Evolutionary conservation across 2,888 invertebrate genomes (phyloP), one percentile per base, ranked within the genome.

Genomic region (Melieria omissa): DNA sequence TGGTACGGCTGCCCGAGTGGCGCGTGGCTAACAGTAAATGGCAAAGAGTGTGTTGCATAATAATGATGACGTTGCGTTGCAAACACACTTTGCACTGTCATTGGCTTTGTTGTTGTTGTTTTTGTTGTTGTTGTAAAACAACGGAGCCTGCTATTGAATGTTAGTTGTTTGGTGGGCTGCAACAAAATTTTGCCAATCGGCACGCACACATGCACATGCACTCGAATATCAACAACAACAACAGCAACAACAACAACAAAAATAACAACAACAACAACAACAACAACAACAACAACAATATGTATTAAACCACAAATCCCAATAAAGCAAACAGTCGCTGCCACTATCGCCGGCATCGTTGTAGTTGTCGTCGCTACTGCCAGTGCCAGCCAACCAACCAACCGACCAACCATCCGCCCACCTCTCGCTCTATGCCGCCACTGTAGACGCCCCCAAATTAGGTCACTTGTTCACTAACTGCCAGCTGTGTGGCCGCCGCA

Each of bases 381-480:
- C 16, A 5, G 10, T 14, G 54, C 65, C 47, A 47, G 63, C 46
- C 47, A 63, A 41, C 29, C 63, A 62, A 16, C 5, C 61, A 62
- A 16, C 47, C 66, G 58, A 66, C 57, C 57, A 46, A 66, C 66
- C 66, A 14, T 49, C 58, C 58, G 47, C 66, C 49, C 67, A 67
- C 67, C 58, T 67, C 52, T 58, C 12, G 67, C 44, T 49, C 49
- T 60, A 67, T 67, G 67, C 67, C 57, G 67, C 60, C 67, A 49
- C 60, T 58, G 60, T 60, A 70, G 12, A 69, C 63, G 49, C 60
- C 70, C 63, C 60, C 12, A 49, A 62, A 66, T 29, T 62, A 52
- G 63, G 63, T 58, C 52, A 57, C 67, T 72, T 62, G 72, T 57
- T 45, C 58, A 58, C 41, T 64, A 29, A 29, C 29, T 3, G 29